These are phyloP conservation scores for Erethizon dorsatum DNA, from an alignment of 2,797 vertebrate species.

Conservation along the genomic window DNA sequence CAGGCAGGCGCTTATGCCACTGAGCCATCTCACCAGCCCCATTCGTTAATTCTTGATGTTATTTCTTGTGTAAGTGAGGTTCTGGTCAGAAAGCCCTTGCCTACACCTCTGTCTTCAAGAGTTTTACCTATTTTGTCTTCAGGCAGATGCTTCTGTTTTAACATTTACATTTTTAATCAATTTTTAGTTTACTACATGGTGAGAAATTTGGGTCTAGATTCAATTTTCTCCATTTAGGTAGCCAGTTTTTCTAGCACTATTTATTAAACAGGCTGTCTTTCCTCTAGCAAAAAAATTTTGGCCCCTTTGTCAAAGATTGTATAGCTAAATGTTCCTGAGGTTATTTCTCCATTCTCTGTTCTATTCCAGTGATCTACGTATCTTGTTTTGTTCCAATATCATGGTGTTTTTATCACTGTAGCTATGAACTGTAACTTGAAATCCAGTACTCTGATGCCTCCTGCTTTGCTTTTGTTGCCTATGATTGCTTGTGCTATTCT, in stretches of 20 bases:
- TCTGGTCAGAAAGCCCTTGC: background rate
- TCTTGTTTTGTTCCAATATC: background rate
- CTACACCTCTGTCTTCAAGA: background rate
- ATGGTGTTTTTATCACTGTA: background rate
- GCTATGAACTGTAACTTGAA: background rate
- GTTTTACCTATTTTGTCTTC: background rate
- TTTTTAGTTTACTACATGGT: background rate
- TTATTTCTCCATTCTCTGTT: background rate
- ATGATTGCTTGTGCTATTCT: background rate
- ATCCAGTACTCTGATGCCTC: background rate
- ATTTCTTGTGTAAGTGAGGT: background rate
- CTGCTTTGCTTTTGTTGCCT: background rate
- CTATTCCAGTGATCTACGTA: background rate
- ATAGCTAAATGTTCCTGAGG: background rate
- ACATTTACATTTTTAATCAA: background rate
- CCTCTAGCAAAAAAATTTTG: background rate
- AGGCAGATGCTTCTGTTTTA: background rate
- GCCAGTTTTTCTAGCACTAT: background rate
- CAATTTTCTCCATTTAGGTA: background rate
- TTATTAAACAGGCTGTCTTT: background rate
- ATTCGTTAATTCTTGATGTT: background rate
- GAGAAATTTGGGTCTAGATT: background rate
- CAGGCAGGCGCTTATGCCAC: no score
- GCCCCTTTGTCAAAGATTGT: background rate
- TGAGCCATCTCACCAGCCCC: no score